Conservation (phyloP, 2,797 vertebrate species). For the Danio kyathit region DNA sequence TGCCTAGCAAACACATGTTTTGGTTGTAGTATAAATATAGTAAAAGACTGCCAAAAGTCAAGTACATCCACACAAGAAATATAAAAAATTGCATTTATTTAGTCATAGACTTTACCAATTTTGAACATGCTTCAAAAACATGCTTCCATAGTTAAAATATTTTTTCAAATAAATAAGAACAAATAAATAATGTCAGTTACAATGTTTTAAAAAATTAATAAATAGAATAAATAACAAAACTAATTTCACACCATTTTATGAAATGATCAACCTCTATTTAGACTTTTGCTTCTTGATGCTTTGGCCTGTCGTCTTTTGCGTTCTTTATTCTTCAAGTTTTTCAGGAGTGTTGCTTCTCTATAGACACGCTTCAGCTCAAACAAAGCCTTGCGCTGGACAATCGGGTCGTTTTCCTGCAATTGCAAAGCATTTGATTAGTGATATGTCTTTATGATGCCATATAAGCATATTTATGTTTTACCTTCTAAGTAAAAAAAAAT, state of each 20-base stretch:
- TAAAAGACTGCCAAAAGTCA: constrained; percentile 10
- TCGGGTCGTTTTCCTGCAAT: constrained; percentile 53
- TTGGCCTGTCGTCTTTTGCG: constrained; percentile 54
- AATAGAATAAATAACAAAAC: constrained; percentile 51
- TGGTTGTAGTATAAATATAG: background rate
- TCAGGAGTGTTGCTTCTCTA: constrained; percentile 38
- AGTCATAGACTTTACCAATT: constrained; percentile 56
- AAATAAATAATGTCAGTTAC: constrained; percentile 56
- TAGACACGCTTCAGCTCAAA: constrained; percentile 55
- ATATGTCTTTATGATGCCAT: background rate
- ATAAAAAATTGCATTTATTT: constrained; percentile 48
- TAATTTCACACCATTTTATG: constrained; percentile 18
- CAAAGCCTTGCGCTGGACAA: constrained; percentile 58
- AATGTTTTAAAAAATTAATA: background rate
- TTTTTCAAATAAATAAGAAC: constrained; percentile 33
- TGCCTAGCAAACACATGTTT: background rate
- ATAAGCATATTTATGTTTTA: background rate
- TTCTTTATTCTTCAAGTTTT: background rate
- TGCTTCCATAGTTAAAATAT: background rate
- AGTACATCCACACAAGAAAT: background rate
- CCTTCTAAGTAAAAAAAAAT: background rate
- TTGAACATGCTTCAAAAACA: background rate
- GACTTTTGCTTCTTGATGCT: constrained; percentile 15
- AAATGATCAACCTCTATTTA: constrained; percentile 10
- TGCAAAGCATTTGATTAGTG: background rate